Base-by-base conservation (phyloP, 2,888 invertebrate species). In the Yponomeuta malinellus region DNA sequence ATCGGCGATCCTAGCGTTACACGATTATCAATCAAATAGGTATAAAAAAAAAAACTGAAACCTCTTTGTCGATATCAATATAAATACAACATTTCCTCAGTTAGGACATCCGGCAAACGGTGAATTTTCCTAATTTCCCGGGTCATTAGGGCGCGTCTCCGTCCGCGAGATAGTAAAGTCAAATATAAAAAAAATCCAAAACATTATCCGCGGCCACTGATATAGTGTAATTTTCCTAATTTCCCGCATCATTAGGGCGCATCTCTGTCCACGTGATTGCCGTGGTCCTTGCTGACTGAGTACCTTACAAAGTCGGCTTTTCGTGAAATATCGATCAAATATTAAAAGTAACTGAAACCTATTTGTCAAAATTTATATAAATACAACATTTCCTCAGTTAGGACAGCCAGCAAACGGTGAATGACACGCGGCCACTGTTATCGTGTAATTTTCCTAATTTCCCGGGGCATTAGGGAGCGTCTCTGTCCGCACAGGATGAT, bases 401-500 rank as follows among this genome's bases (percentile, higher is more conserved):
- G 52, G 52, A 15, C 52, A 15, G 1, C 52, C 52, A 1, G 52
- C 52, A 59, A 59, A 59, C 15, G 3, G 12, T 59, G 15, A 59
- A 15, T 2, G 1, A 59, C 12, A 9, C 52, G 52, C 15, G 52
- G 15, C 52, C 52, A 15, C 15, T 59, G 52, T 59, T 59, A 59
- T 59, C 52, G 52, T 82, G 83, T 82, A 79, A 83, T 84, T 83
- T 80, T 78, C 78, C 74, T 80, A 81, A 83, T 84, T 82, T 83
- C 81, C 81, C 77, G 79, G 77, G 82, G 82, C 81, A 81, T 83
- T 82, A 83, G 71, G 74, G 75, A 75, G 78, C 72, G 71, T 82
- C 79, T 79, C 81, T 82, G 83, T 76, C 79, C 78, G 81, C 78
- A 73, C 81, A 4, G 52, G 12, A 52, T 59, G 52, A 12, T 59